Evolutionary conservation across 2,888 invertebrate genomes (phyloP), one percentile per base, ranked within the genome.

Genomic region (Cacoxenus indagator): DNA sequence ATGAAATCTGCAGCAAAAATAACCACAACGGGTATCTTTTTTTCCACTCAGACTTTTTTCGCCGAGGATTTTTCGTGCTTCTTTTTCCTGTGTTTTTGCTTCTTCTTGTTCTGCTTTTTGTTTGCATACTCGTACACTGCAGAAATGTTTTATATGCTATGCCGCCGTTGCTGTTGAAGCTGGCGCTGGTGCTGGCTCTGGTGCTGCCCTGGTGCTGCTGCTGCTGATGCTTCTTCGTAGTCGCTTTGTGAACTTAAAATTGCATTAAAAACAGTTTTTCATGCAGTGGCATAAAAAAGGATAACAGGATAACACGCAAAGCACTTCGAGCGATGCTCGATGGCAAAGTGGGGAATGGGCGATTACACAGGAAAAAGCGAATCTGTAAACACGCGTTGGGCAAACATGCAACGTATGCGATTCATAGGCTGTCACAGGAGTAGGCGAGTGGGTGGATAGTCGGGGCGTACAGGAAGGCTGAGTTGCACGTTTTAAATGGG

Each of bases 1-100:
- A 80, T 83, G 75, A 80, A 80, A 83, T 80, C 83, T 82, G 82
- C 73, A 76, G 72, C 73, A 76, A 67, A 75, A 81, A 78, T 72
- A 80, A 74, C 80, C 82, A 71, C 84, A 37, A 37, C 37, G 37
- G 37, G 8, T 37, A 70, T 37, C n/a, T 57, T 57, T 48, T 48
- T 48, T 9, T 19, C 22, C 9, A 8, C 27, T 29, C 48, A 6
- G 48, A 19, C 48, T 17, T 48, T n/a, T 37, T 37, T 37, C 37
- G 5, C 37, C 14, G 4, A 11, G 37, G 14, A 37, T 37, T 37
- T 37, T 48, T 48, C 6, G 1, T 48, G 8, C 2, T 48, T 48
- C n/a, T 48, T 5, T 48, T 48, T 48, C n/a, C 2, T 19, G 4
- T 48, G 11, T 48, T 2, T 2, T n/a, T 17, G 11, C 17, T 8